These are phyloP conservation scores for Fabriciana adippe DNA, from an alignment of 2,888 invertebrate species.

Conservation along the genomic window DNA sequence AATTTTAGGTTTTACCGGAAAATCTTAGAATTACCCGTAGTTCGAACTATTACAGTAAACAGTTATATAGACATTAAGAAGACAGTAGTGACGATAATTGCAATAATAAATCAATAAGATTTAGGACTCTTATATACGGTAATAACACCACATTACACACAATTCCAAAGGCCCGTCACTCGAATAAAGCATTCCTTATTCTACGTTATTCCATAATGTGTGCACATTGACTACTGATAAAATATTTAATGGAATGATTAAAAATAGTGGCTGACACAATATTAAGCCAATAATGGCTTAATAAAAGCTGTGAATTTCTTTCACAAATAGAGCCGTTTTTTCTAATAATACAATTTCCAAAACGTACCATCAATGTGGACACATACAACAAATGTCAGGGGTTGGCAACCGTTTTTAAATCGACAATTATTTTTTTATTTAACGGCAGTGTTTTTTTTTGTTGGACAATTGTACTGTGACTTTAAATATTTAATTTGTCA, in stretches of 20 bases:
- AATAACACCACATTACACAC: constrained; percentile 3
- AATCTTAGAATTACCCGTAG: no score
- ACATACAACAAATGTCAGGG: constrained; percentile 13
- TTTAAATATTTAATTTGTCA: constrained; percentile 1
- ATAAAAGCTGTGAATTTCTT: no score
- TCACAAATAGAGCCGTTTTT: no score
- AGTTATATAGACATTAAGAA: not conserved
- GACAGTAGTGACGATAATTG: not conserved
- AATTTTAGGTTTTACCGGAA: no score
- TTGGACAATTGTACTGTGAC: not conserved
- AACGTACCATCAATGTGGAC: not conserved
- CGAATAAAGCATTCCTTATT: constrained; percentile 17
- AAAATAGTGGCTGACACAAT: no score
- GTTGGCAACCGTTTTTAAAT: constrained; percentile 12
- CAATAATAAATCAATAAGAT: no score
- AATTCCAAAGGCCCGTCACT: constrained; percentile 17
- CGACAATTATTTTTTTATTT: not conserved
- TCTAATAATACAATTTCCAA: no score
- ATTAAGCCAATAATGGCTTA: no score
- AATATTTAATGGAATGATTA: no score
- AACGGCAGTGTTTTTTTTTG: not conserved
- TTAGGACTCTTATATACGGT: no score
- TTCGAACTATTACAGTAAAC: no score
- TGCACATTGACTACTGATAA: not conserved
- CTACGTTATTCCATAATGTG: constrained; percentile 1